Base-by-base conservation (phyloP, 2,888 invertebrate genomes). In the Sceliomorpha sp. region DNA sequence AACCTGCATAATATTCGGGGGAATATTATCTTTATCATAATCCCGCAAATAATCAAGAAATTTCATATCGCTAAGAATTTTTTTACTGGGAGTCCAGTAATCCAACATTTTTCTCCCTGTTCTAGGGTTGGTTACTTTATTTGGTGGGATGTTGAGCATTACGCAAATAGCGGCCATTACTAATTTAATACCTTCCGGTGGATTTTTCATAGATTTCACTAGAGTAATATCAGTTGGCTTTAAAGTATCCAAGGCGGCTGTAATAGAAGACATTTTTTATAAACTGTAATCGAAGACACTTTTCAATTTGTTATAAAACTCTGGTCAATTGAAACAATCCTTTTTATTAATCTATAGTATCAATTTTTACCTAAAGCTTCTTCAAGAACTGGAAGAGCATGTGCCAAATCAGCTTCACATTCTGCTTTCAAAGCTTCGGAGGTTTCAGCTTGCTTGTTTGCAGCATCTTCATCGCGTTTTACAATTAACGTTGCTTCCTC, bases 151-250 rank as follows among this genome's bases (percentile, higher is more conserved):
- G 70, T 93, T 94, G 87, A 94, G 93, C 91, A 96, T 95, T 0
- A 96, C 94, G 84, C 96, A 96, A n/a, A 96, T 94, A n/a, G 95
- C 95, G 7, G 95, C 94, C 94, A 96, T 94, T 1, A 96, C 95
- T 56, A 96, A 87, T 86, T 95, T 96, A 0, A 96, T 93, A 9
- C 94, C 93, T 66, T 92, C 91, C 7, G 96, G 96, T 15, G 96
- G 96, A 89, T 94, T 95, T 89, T 95, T 95, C 96, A 96, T 96
- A 1, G 95, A 93, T 87, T 96, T 96, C 0, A 96, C 95, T 69
- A 96, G 91, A 0, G 95, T 94, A 68, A 96, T 95, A 85, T 96
- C 96, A 31, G 92, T 90, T 10, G 96, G 95, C 89, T 96, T 96
- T 44, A 97, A 89, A 0, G 95, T 96, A 84, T 96, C 94, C 53